These are phyloP conservation scores for Dorcus parallelipipedus DNA, from an alignment of 2,888 invertebrate genomes.

Conservation along the genomic window DNA sequence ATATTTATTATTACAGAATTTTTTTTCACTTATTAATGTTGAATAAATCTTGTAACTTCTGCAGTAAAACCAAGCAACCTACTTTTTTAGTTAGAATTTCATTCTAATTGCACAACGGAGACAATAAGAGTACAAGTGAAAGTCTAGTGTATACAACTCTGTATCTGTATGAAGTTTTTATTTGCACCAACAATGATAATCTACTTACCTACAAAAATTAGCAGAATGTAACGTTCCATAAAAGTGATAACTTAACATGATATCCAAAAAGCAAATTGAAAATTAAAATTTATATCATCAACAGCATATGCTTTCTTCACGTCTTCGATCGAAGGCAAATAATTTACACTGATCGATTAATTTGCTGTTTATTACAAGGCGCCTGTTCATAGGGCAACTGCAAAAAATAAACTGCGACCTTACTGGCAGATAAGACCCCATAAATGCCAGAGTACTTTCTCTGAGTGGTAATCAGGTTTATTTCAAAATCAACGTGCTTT, in stretches of 20 bases:
- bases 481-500: background rate
- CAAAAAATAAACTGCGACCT: background rate
- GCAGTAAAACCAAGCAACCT: too few species aligned
- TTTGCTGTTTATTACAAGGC: background rate
- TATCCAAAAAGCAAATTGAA: background rate
- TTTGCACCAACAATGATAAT: background rate
- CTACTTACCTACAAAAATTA: background rate
- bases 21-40: too few species aligned
- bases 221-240: background rate
- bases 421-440: background rate
- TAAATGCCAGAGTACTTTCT: background rate
- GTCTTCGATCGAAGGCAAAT: too few species aligned
- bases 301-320: too few species aligned
- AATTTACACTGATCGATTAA: too few species aligned
- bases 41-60: too few species aligned
- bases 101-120: too few species aligned
- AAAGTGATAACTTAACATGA: background rate
- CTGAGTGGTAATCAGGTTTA: background rate
- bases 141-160: too few species aligned
- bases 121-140: too few species aligned
- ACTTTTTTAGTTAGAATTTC: too few species aligned
- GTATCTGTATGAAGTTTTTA: too few species aligned
- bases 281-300: background rate
- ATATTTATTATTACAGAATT: too few species aligned
- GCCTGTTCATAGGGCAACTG: background rate